Percentiles rank a stretch among this genome's conserved stretches.
phyloP scores from a whole-genome alignment of 1,140 invertebrate genomes.

The Heliothis subflexa region DNA sequence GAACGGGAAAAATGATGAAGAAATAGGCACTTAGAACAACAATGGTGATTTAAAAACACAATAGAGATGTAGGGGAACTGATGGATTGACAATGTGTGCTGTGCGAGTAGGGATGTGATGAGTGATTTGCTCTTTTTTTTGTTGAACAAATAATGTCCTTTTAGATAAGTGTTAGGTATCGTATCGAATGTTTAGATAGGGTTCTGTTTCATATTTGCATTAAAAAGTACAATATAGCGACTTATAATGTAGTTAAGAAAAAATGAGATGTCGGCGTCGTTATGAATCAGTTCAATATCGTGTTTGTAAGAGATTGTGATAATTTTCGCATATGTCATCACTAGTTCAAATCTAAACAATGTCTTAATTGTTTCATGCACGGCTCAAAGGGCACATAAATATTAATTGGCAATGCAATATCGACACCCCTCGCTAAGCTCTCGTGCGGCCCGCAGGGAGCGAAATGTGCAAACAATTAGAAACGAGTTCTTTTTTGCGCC shows the following conservation, averaged over 20 bases:
- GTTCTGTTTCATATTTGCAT: not conserved
- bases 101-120: constrained; percentile 28
- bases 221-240: not conserved
- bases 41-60: constrained; percentile 68
- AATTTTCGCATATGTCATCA: not conserved
- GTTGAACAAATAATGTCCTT: not conserved
- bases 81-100: constrained; percentile 47
- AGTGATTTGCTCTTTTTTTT: constrained; percentile 15
- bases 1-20: constrained; percentile 59
- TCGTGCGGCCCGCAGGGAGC: constrained; percentile 53
- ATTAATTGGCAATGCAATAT: constrained; percentile 43
- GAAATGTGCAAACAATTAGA: constrained; percentile 84
- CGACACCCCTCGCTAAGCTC: constrained; percentile 47
- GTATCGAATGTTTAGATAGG: not conserved
- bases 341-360: not conserved
- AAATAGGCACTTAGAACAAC: constrained; percentile 70
- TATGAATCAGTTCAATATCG: too few species aligned
- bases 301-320: not conserved
- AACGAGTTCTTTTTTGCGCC: constrained; percentile 73
- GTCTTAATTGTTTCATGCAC: not conserved
- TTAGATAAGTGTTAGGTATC: constrained; percentile 6
- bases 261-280: too few species aligned
- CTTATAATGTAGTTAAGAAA: too few species aligned
- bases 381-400: constrained; percentile 19
- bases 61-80: constrained; percentile 51